A percentile compares a stretch with the other conserved stretches of the same genome.
phyloP scores from a whole-genome alignment of 2,888 invertebrate genomes.

The Drosophila basisetae region DNA sequence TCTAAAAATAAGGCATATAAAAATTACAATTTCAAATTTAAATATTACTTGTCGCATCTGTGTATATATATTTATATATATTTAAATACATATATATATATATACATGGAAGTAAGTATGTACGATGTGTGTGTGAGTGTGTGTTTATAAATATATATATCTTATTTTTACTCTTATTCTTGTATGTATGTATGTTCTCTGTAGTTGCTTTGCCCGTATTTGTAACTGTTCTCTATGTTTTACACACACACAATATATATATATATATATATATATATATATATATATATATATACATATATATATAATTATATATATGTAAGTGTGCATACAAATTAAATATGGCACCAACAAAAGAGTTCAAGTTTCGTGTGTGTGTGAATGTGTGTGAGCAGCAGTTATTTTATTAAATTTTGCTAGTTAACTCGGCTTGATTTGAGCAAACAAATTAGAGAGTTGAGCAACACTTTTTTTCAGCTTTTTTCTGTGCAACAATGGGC shows the following conservation, averaged over 20 bases:
- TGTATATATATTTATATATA: not conserved
- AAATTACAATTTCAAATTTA: not conserved
- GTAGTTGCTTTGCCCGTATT: not conserved
- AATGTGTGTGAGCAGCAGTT: not conserved
- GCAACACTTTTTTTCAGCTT: not conserved
- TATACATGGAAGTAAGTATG: slow-evolving; percentile 2
- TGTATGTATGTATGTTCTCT: not conserved
- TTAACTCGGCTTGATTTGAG: not conserved
- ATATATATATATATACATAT: too few species aligned
- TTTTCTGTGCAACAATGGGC: not conserved
- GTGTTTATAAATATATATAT: not conserved
- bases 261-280: too few species aligned
- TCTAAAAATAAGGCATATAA: not conserved
- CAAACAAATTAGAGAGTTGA: not conserved
- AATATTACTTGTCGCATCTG: not conserved
- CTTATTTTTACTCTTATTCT: not conserved
- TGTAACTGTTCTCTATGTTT: not conserved
- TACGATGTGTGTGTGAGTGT: not conserved
- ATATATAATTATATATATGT: not conserved
- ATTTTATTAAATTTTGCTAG: not conserved
- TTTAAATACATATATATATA: slow-evolving; percentile 9
- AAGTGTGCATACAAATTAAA: not conserved
- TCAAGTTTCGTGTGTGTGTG: too few species aligned
- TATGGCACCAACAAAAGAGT: not conserved
- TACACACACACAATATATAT: not conserved